Evolutionary conservation across 35 echinoderm and acorn worm species (phyloP).

Genomic region (Ophioderma brevispina): DNA sequence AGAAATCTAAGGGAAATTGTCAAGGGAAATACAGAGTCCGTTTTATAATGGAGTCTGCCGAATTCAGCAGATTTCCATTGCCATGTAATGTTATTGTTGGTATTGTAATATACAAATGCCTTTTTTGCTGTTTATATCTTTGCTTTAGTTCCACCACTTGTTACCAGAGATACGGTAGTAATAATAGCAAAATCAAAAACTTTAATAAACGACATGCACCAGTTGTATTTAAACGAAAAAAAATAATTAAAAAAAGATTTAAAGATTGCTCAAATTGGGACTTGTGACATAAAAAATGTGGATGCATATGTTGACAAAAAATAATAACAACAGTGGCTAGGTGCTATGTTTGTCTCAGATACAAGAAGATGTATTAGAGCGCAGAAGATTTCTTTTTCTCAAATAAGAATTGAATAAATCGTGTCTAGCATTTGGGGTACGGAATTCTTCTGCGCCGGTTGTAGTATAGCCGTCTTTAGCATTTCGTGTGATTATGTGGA

Average conservation of each 20-base stretch:
- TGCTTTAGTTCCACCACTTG: not conserved
- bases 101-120: not conserved
- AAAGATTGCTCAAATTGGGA: too few relatives aligned
- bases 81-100: not conserved
- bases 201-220: not conserved
- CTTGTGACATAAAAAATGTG: not conserved
- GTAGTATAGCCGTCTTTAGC: slow-evolving; percentile 1
- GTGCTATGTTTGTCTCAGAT: too few relatives aligned
- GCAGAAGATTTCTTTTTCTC: too few relatives aligned
- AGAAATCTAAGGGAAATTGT: not conserved
- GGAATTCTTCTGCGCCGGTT: not conserved
- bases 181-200: not conserved
- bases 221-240: not conserved
- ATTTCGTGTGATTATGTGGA: slow-evolving; percentile 6
- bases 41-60: not conserved
- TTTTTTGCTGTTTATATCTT: not conserved
- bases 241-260: not conserved
- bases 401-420: too few relatives aligned
- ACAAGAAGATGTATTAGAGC: too few relatives aligned
- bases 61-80: not conserved
- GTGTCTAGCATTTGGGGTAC: not conserved
- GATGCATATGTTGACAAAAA: not conserved
- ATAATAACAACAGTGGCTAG: too few relatives aligned
- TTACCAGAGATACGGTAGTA: not conserved
- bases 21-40: not conserved